Conservation (phyloP, 2,113 vertebrate species). For the Vidua chalybeata region DNA sequence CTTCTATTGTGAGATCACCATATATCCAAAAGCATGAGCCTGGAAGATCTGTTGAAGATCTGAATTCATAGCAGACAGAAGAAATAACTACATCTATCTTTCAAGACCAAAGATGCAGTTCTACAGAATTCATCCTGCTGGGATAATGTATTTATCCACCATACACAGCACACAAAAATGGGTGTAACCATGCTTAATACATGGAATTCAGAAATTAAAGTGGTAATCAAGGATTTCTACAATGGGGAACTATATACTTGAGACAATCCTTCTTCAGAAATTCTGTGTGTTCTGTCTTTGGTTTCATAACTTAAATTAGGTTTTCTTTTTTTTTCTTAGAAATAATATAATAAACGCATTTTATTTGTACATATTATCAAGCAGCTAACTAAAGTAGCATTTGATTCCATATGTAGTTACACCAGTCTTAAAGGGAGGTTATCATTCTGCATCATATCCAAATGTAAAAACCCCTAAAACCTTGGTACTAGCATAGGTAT, state of each 20-base stretch:
- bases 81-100: neutral
- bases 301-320: neutral
- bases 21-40: neutral
- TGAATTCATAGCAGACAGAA: neutral
- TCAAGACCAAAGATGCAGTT: neutral
- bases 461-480: neutral
- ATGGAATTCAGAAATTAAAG: neutral
- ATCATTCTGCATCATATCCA: neutral
- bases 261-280: neutral
- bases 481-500: neutral
- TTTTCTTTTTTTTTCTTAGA: neutral
- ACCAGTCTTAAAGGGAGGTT: neutral
- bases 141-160: neutral
- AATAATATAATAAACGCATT: neutral
- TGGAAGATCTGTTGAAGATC: neutral
- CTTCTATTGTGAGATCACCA: neutral
- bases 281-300: neutral
- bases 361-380: neutral
- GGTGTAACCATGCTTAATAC: neutral
- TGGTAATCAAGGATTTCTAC: neutral
- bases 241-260: neutral
- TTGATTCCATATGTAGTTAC: neutral
- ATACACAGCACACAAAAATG: neutral
- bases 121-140: neutral
- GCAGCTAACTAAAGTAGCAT: neutral